These are phyloP conservation scores for Pseudopodoces humilis DNA, from an alignment of 2,113 vertebrate species.

Conservation along the genomic window DNA sequence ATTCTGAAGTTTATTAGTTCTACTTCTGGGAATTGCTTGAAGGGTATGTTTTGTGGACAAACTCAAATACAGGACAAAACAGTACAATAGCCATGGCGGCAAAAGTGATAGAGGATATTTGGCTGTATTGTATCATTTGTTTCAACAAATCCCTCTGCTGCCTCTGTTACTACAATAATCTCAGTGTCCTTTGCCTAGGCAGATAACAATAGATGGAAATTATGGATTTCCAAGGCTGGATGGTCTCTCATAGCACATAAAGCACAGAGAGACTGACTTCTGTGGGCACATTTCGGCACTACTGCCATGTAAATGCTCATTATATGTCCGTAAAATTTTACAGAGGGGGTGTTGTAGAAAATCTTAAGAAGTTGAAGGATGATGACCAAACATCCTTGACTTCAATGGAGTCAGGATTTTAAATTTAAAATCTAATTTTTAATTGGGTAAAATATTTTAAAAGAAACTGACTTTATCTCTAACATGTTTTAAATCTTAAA, in stretches of 20 bases:
- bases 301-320: not conserved
- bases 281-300: not conserved
- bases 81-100: not conserved
- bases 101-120: not conserved
- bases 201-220: not conserved
- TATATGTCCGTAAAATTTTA: not conserved
- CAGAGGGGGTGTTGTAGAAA: not conserved
- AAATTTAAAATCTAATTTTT: not conserved
- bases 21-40: not conserved
- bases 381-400: not conserved
- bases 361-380: not conserved
- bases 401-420: not conserved
- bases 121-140: not conserved
- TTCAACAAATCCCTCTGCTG: not conserved
- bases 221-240: not conserved
- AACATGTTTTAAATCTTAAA: not conserved
- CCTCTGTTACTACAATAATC: not conserved
- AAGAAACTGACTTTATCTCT: not conserved
- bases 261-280: not conserved
- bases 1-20: not conserved
- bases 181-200: not conserved
- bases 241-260: not conserved
- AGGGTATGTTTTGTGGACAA: not conserved
- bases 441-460: not conserved
- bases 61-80: not conserved